Conservation (phyloP, 2,797 vertebrate genomes). For the Pangasius sanitwongsei region DNA sequence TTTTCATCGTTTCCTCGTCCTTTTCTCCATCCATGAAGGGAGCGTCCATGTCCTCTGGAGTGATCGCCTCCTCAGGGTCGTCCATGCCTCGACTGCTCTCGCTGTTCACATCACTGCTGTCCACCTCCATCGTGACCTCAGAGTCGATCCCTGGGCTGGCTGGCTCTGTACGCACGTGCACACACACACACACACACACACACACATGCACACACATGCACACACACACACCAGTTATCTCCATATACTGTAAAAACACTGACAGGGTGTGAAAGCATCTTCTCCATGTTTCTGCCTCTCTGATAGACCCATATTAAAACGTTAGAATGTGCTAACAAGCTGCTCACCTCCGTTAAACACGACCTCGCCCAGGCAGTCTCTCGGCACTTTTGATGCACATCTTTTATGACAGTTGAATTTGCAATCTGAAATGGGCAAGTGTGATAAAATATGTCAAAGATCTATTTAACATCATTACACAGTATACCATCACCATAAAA, state of each 20-base stretch:
- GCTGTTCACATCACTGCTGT: slow-evolving; percentile 85
- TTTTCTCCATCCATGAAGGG: slow-evolving; percentile 88
- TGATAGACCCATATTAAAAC: background rate
- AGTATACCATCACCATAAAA: background rate
- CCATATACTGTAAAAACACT: background rate
- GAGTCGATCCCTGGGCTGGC: slow-evolving; percentile 89
- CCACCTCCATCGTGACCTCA: slow-evolving; percentile 95
- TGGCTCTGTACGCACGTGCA: slow-evolving; percentile 78
- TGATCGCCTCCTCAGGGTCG: slow-evolving; percentile 88
- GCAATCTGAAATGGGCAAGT: slow-evolving; percentile 80
- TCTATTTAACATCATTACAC: background rate
- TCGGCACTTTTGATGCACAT: slow-evolving; percentile 95
- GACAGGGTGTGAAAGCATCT: background rate
- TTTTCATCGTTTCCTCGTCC: slow-evolving; percentile 91
- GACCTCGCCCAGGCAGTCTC: slow-evolving; percentile 95
- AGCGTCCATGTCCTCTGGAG: slow-evolving; percentile 90
- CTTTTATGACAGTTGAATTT: slow-evolving; percentile 98
- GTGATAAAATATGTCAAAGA: background rate
- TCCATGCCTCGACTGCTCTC: slow-evolving; percentile 85
- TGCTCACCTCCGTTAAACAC: slow-evolving; percentile 90
- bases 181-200: background rate
- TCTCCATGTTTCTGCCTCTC: background rate
- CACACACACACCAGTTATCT: background rate
- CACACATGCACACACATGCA: background rate
- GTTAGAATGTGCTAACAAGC: background rate